Evolutionary conservation across 2,888 invertebrate species (phyloP), one percentile per base, ranked within the genome.

Genomic region (Polyommatus icarus): DNA sequence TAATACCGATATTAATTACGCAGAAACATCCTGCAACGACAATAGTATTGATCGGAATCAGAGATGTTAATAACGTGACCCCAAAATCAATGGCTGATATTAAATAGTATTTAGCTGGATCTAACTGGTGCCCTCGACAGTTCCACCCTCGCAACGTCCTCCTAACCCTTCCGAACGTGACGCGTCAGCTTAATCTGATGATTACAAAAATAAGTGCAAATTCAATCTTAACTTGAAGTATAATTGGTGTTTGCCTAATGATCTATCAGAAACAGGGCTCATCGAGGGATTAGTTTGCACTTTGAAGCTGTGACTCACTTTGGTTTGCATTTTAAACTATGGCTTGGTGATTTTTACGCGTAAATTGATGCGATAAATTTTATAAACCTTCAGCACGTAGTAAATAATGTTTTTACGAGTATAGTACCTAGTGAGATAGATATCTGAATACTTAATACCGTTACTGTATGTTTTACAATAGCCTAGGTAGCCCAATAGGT

Each of bases 141-240:
- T 32, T 67, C 67, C 67, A 32, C 67, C 67, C 67, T 67, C 67
- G 67, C 32, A 29, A 12, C 20, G 24, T 67, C 61, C 61, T 32
- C 18, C 67, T 67, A 67, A 67, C 67, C 67, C 67, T 67, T 67
- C 67, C 67, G 29, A 67, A 67, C 29, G 67, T 67, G 67, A 67
- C 29, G 67, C 29, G 67, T 32, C 67, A 67, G 67, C 29, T 29
- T 67, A 67, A 67, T 67, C 29, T 32, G 67, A 67, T 67, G 67
- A 67, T 67, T 67, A 67, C 67, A 67, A 67, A 67, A 67, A 67
- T 67, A 67, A 67, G 67, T 67, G 67, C 67, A 67, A 67, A 67
- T 67, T 67, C 67, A 15, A 67, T 67, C 67, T 29, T 29, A 18
- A 67, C 24, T 67, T 67, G 29, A 67, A 67, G 32, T 29, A 67